Conservation (phyloP, 2,888 invertebrate genomes). For the Papilio elwesi region DNA sequence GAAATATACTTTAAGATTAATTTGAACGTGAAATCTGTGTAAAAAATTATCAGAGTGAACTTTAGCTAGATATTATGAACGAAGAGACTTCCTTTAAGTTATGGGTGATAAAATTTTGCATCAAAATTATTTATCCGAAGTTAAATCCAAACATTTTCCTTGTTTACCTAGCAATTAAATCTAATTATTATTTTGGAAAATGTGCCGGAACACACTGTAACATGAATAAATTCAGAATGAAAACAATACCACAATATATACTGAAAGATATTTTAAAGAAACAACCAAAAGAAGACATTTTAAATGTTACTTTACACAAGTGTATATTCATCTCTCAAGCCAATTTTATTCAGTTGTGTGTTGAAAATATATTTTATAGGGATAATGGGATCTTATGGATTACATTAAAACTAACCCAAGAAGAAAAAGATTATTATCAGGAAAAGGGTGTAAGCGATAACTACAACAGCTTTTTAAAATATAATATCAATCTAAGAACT, state of each 20-base stretch:
- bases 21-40: neutral
- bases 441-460: conserved; percentile 47
- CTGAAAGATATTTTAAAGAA: conserved; percentile 58
- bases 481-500: conserved; percentile 64
- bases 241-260: conserved; percentile 60
- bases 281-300: conserved; percentile 57
- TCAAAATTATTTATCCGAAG: conserved; percentile 78
- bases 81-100: conserved; percentile 61
- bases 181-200: conserved; percentile 63
- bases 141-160: conserved; percentile 73
- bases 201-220: conserved; percentile 47
- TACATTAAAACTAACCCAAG: conserved; percentile 62
- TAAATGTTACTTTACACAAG: conserved; percentile 65
- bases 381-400: conserved; percentile 78
- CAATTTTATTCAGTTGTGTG: conserved; percentile 69
- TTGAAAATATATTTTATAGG: conserved; percentile 76
- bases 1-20: neutral
- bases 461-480: conserved; percentile 54
- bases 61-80: conserved; percentile 65
- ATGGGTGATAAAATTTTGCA: conserved; percentile 78
- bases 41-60: conserved; percentile 18
- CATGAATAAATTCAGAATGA: conserved; percentile 64
- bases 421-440: conserved; percentile 59
- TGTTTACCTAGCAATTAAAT: conserved; percentile 74
- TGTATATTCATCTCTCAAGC: conserved; percentile 72